Percentiles rank a stretch among this genome's conserved stretches.
phyloP scores from a whole-genome alignment of 2,797 vertebrate species.

The Paedocypris micromegethes region DNA sequence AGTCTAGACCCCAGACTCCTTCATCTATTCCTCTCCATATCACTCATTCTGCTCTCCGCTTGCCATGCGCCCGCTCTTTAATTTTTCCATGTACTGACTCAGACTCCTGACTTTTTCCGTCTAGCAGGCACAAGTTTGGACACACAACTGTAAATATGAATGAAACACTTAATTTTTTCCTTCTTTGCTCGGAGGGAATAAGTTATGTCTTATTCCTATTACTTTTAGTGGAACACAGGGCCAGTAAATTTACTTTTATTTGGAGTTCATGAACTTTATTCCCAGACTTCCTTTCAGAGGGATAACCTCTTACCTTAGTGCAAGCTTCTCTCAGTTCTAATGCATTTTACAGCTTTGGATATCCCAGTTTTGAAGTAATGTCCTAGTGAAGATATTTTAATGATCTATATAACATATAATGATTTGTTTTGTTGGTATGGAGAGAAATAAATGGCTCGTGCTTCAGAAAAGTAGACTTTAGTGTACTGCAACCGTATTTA shows the following conservation, averaged over 20 bases:
- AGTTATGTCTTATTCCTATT: slow-evolving; percentile 52
- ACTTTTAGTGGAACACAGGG: slow-evolving; percentile 46
- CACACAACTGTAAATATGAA: slow-evolving; percentile 54
- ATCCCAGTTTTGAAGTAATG: slow-evolving; percentile 12
- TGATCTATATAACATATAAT: slow-evolving; percentile 25
- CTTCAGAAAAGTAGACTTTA: slow-evolving; percentile 1
- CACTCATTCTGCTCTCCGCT: neutral
- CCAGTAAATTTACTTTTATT: slow-evolving; percentile 60
- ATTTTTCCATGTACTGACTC: slow-evolving; percentile 46
- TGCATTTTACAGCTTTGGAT: slow-evolving; percentile 25
- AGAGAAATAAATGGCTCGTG: neutral
- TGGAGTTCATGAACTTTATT: slow-evolving; percentile 46
- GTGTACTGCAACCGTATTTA: slow-evolving; percentile 24
- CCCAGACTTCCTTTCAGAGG: slow-evolving; percentile 38
- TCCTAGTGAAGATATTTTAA: slow-evolving; percentile 21
- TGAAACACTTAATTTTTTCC: slow-evolving; percentile 37
- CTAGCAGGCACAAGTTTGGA: slow-evolving; percentile 37
- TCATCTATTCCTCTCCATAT: slow-evolving; percentile 1
- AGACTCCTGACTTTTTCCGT: slow-evolving; percentile 39
- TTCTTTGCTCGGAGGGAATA: slow-evolving; percentile 28
- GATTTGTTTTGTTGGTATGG: slow-evolving; percentile 25
- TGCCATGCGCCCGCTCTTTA: slow-evolving; percentile 23
- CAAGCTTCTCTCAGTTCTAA: slow-evolving; percentile 29
- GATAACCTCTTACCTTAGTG: slow-evolving; percentile 32
- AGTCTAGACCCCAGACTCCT: slow-evolving; percentile 3